Conservation (phyloP, 2,113 vertebrate species). For the Laticauda laticaudata region DNA sequence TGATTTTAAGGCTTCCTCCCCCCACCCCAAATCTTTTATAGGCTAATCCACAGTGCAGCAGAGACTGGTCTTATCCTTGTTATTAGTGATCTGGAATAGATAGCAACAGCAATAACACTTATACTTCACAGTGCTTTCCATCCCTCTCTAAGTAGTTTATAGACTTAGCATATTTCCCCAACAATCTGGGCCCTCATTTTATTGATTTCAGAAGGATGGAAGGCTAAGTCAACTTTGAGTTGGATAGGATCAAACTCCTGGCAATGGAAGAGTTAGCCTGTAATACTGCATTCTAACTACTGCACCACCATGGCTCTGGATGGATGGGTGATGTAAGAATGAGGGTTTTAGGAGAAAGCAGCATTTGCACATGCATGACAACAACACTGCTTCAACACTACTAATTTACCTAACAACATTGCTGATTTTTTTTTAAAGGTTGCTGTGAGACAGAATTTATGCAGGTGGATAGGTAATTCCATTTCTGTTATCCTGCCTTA, state of each 20-base stretch:
- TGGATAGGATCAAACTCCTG: neutral
- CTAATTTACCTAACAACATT: neutral
- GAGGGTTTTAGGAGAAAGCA: neutral
- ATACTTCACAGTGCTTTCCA: neutral
- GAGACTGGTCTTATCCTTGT: neutral
- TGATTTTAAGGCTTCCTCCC: neutral
- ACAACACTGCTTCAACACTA: neutral
- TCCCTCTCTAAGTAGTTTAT: neutral
- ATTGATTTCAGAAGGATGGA: neutral
- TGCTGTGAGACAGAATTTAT: neutral
- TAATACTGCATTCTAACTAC: neutral
- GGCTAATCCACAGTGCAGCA: neutral
- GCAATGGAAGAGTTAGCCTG: neutral
- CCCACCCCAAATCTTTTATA: neutral
- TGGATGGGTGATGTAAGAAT: neutral
- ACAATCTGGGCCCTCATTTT: neutral
- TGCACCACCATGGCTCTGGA: neutral
- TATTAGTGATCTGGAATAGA: neutral
- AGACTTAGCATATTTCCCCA: neutral
- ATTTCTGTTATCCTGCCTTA: neutral
- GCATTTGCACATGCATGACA: neutral
- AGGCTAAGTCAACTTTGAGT: neutral
- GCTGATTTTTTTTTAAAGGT: neutral
- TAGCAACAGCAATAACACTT: neutral
- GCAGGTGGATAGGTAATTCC: neutral